Conservation (phyloP, 2,797 vertebrate species). For the Oreochromis mossambicus region DNA sequence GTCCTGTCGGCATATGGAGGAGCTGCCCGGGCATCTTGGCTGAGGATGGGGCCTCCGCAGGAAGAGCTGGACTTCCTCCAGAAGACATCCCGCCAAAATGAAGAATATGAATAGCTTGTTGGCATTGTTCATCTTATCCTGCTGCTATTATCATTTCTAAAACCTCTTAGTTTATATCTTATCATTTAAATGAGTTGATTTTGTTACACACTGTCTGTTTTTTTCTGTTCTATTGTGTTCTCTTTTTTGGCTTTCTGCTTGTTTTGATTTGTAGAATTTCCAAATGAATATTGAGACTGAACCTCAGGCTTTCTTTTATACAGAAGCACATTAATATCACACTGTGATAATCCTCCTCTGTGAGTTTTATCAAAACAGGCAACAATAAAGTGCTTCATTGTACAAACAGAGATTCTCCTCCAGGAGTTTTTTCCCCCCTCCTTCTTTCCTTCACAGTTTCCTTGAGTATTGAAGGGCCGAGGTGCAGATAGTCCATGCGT, state of each 20-base stretch:
- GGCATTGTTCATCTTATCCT: background rate
- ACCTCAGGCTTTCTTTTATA: background rate
- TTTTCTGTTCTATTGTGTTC: background rate
- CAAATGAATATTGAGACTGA: background rate
- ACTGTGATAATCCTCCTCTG: background rate
- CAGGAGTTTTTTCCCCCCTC: background rate
- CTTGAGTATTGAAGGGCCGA: background rate
- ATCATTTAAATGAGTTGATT: background rate
- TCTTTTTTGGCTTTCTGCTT: background rate
- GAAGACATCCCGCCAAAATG: constrained; percentile 26
- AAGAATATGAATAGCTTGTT: background rate
- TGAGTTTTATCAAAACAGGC: background rate
- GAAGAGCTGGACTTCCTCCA: constrained; percentile 44
- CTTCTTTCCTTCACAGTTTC: background rate
- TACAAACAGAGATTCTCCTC: background rate
- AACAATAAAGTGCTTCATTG: background rate
- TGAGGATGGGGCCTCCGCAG: constrained; percentile 14
- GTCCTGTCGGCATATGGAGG: constrained; percentile 60
- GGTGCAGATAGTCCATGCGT: background rate
- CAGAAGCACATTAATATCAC: background rate
- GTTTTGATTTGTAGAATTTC: background rate
- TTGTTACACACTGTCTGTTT: background rate
- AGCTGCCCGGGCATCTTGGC: constrained; percentile 31
- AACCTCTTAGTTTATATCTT: background rate
- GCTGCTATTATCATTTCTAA: background rate